Conservation (phyloP, 2,113 vertebrate genomes). For the Uria lomvia region DNA sequence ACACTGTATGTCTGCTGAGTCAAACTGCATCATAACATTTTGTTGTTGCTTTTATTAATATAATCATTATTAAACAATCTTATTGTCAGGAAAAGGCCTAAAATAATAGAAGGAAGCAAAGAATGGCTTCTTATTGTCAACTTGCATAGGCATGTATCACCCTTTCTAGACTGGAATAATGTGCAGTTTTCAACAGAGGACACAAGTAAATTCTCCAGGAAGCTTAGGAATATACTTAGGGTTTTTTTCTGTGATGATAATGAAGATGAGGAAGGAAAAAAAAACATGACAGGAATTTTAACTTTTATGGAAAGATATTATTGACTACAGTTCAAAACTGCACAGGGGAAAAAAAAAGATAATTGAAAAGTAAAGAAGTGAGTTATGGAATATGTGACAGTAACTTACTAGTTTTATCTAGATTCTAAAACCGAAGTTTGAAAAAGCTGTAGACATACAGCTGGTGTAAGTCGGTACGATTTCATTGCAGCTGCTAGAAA, state of each 20-base stretch:
- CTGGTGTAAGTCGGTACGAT: background rate
- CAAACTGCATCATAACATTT: background rate
- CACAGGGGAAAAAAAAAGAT: background rate
- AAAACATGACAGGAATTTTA: background rate
- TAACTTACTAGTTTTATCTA: background rate
- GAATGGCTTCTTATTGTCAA: background rate
- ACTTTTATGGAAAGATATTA: background rate
- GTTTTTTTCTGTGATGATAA: background rate
- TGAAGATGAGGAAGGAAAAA: background rate
- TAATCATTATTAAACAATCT: background rate
- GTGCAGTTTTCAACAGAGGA: conserved; percentile 1
- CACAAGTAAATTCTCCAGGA: background rate
- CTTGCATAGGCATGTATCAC: background rate
- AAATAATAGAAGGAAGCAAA: background rate
- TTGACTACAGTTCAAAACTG: background rate
- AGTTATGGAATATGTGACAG: background rate
- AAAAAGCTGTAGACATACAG: background rate
- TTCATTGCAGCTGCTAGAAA: background rate
- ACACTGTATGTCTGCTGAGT: background rate
- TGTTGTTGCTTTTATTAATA: background rate
- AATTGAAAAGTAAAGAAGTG: background rate
- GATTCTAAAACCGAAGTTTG: background rate
- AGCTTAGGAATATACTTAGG: background rate
- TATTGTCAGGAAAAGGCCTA: background rate
- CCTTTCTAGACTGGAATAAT: background rate